phyloP scores from a whole-genome alignment of 2,888 invertebrate species.

The Morinoia aosen region DNA sequence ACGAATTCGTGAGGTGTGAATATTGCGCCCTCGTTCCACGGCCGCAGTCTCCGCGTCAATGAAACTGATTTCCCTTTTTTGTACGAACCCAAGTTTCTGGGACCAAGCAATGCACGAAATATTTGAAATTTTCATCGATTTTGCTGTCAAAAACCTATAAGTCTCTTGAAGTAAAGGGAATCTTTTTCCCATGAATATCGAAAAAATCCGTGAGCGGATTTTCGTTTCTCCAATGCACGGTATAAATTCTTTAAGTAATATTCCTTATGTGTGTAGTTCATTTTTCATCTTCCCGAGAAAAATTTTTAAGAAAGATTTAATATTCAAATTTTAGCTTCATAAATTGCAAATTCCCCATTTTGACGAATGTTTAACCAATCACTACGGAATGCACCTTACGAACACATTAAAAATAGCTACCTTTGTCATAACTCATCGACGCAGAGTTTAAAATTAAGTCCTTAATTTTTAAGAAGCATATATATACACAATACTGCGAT shows the following conservation, averaged over 20 bases:
- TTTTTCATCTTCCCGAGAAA: too few species aligned
- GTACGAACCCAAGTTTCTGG: not conserved
- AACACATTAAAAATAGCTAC: not conserved
- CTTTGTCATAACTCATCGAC: not conserved
- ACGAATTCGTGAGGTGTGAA: constrained; percentile 29
- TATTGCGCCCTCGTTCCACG: not conserved
- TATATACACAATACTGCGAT: too few species aligned
- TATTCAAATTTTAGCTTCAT: not conserved
- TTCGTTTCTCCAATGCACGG: not conserved
- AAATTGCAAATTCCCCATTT: not conserved
- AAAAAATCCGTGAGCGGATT: not conserved
- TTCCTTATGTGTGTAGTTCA: too few species aligned
- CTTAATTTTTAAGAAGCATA: too few species aligned
- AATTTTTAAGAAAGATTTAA: not conserved
- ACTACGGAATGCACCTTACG: not conserved
- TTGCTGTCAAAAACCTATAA: not conserved
- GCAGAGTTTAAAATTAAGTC: too few species aligned
- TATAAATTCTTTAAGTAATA: too few species aligned
- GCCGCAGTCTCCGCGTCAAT: not conserved
- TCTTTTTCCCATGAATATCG: constrained; percentile 30
- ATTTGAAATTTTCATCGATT: not conserved
- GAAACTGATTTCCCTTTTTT: not conserved
- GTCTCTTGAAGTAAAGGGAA: not conserved
- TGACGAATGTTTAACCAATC: not conserved
- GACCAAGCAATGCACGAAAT: not conserved